Evolutionary conservation across 2,888 invertebrate species (phyloP).

Genomic region (Pollenia labialis): DNA sequence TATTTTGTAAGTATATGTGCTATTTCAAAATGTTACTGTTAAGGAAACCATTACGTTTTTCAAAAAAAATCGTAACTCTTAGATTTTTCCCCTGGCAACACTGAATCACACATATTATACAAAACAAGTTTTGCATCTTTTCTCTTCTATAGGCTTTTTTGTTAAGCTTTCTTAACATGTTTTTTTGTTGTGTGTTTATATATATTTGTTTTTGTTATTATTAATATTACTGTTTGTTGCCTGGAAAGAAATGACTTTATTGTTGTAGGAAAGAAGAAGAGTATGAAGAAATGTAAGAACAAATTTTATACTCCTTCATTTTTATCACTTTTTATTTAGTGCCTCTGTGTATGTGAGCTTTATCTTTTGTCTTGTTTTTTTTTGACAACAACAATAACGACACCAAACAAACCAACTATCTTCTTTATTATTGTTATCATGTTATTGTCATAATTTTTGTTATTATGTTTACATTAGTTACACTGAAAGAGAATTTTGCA

Average conservation of each 20-base stretch:
- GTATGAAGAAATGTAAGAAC: slow-evolving; percentile 45
- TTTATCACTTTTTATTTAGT: slow-evolving; percentile 48
- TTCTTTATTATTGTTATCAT: slow-evolving; percentile 52
- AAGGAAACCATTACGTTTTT: too few relatives aligned
- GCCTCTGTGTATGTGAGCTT: slow-evolving; percentile 20
- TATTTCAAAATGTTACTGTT: too few relatives aligned
- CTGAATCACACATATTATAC: background rate
- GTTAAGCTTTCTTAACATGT: slow-evolving; percentile 58
- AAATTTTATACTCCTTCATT: slow-evolving; percentile 40
- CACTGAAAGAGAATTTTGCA: slow-evolving; percentile 16
- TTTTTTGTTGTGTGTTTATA: slow-evolving; percentile 47
- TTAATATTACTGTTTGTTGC: slow-evolving; percentile 65
- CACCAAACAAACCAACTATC: slow-evolving; percentile 34
- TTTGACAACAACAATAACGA: background rate
- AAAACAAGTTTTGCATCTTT: slow-evolving; percentile 64
- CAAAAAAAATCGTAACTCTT: too few relatives aligned
- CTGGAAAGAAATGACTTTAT: slow-evolving; percentile 60
- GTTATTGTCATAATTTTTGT: slow-evolving; percentile 51
- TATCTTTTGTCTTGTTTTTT: slow-evolving; percentile 3
- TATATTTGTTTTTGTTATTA: slow-evolving; percentile 65
- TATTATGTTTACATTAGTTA: slow-evolving; percentile 33
- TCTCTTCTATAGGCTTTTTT: slow-evolving; percentile 74
- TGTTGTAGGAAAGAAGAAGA: slow-evolving; percentile 24
- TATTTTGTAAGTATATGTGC: too few relatives aligned
- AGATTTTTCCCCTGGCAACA: too few relatives aligned